Evolutionary conservation across 2,797 vertebrate genomes (phyloP).

Genomic region (Coendou prehensilis): DNA sequence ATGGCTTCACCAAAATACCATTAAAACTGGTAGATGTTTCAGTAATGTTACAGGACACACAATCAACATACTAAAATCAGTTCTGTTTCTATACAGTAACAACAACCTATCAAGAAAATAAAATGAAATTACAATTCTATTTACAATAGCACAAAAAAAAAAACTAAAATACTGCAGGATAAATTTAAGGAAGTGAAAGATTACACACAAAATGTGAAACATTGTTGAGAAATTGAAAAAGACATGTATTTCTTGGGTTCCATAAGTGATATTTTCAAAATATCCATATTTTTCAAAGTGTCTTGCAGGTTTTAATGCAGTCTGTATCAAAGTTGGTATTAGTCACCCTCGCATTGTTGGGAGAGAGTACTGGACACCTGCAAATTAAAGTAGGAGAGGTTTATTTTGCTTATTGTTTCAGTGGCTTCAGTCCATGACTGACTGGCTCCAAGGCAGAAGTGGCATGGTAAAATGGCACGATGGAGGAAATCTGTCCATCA

Average conservation of each 20-base stretch:
- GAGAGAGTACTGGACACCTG: neutral
- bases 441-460: neutral
- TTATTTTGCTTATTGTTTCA: neutral
- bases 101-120: neutral
- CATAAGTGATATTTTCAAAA: neutral
- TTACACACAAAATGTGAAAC: neutral
- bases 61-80: neutral
- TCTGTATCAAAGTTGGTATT: neutral
- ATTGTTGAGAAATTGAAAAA: neutral
- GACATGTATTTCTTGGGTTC: neutral
- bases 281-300: neutral
- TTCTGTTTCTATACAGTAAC: neutral
- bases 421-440: neutral
- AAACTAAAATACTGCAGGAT: neutral
- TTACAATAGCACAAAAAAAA: neutral
- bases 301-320: neutral
- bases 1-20: neutral
- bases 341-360: neutral
- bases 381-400: neutral
- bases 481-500: neutral
- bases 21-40: neutral
- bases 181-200: neutral
- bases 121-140: neutral
- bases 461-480: neutral
- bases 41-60: neutral